Evolutionary conservation across 2,888 invertebrate species (phyloP), one percentile per base, ranked within the genome.

Genomic region (Aproaerema taeniolella): DNA sequence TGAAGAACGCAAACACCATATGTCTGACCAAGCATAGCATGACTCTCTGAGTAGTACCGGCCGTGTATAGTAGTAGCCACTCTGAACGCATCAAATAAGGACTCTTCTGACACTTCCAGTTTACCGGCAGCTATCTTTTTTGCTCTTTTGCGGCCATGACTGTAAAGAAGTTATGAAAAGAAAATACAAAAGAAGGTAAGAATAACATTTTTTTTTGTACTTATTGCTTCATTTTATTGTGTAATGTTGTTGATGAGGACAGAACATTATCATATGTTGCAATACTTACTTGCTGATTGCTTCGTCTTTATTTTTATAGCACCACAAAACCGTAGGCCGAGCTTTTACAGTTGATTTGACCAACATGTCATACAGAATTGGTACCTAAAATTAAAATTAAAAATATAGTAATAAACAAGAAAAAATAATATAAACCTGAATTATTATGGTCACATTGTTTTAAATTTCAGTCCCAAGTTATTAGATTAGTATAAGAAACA

Each of bases 11-110:
- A 97, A 82, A 96, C 95, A 38, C 96, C 97, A 79, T 94, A 99
- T 0, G 99, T 99, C 63, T 97, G 97, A 40, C 99, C 99, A 0
- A 99, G 90, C 74, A 99, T 97, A 53, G 97, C 96, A 72, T 99
- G 98, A 0, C 98, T 98, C 74, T 99, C 99, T 0, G 94, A 92
- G 73, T 99, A 99, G 75, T 98, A 99, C 61, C 98, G 94, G 49
- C 98, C 99, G 45, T 99, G 92, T 58, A 99, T 99, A 47, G 96
- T 95, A 0, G 99, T 99, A 0, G 98, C 95, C 0, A 97, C 93
- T 45, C 99, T 89, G 72, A 99, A 99, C 8, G 97, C 86, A 75
- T 99, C 98, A 86, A 99, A 99, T 0, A 98, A 91, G 68, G 99
- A 97, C 53, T 98, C 98, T 67, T 98, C 97, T 47, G 97, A 95